Conservation (phyloP, 2,797 vertebrate genomes). For the Crax fasciolata region DNA sequence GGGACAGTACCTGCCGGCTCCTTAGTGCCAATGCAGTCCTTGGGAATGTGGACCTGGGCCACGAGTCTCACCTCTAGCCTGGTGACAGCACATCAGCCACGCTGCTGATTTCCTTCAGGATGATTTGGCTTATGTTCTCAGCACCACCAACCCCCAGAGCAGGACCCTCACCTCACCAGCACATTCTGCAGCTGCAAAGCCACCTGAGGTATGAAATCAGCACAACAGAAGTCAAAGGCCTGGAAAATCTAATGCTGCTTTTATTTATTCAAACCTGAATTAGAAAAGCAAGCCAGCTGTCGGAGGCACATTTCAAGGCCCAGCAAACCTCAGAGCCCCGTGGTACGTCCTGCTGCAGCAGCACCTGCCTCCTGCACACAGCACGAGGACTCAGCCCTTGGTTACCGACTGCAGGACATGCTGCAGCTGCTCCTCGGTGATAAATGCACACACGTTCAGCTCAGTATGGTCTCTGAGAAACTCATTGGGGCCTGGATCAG, state of each 20-base stretch:
- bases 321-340: not conserved
- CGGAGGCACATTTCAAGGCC: not conserved
- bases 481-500: not conserved
- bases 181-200: not conserved
- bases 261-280: slow-evolving; percentile 20
- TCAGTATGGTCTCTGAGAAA: slow-evolving; percentile 16
- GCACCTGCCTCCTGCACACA: not conserved
- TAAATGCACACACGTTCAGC: not conserved
- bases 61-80: not conserved
- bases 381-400: not conserved
- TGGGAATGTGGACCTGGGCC: not conserved
- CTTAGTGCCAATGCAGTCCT: not conserved
- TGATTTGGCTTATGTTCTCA: not conserved
- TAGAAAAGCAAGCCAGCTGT: not conserved
- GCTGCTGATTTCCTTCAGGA: not conserved
- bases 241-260: slow-evolving; percentile 29
- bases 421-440: not conserved
- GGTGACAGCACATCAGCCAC: slow-evolving; percentile 14
- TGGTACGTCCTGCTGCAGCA: not conserved
- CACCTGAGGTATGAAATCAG: not conserved
- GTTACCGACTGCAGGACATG: not conserved
- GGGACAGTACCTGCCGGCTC: not conserved
- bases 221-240: not conserved
- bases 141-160: not conserved
- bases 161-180: not conserved